A percentile compares a stretch with the other conserved stretches of the same genome.
These are phyloP conservation scores for Heliconius nattereri DNA, from an alignment of 1,140 invertebrate genomes.

Conservation along the genomic window DNA sequence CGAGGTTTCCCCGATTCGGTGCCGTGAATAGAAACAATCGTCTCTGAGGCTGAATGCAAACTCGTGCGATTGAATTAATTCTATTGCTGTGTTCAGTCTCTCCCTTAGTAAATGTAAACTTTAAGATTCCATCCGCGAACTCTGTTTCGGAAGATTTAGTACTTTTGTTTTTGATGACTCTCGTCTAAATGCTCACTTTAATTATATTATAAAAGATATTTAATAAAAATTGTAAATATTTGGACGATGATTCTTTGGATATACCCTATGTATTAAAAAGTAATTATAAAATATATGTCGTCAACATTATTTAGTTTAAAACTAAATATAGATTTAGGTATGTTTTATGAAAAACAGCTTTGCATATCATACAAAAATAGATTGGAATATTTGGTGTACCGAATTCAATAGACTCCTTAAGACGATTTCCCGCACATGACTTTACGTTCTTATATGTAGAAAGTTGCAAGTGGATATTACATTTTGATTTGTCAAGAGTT, in stretches of 20 bases:
- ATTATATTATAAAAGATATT: neutral
- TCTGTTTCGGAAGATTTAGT: slow-evolving; percentile 51
- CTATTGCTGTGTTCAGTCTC: slow-evolving; percentile 68
- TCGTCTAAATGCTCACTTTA: slow-evolving; percentile 30
- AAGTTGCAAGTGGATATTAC: neutral
- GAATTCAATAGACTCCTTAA: no score
- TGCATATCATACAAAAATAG: no score
- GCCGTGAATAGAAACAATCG: slow-evolving; percentile 70
- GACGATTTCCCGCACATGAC: no score
- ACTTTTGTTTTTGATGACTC: slow-evolving; percentile 45
- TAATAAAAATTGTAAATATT: neutral
- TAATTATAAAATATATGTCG: no score
- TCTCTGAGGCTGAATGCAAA: slow-evolving; percentile 68
- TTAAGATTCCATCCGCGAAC: slow-evolving; percentile 57
- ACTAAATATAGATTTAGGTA: no score
- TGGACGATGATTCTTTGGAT: no score
- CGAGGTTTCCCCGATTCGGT: slow-evolving; percentile 63
- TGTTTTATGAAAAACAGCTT: no score
- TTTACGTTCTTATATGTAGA: neutral
- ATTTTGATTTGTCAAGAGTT: slow-evolving; percentile 1
- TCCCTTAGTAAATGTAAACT: slow-evolving; percentile 64
- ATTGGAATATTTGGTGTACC: no score
- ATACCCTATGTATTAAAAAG: no score
- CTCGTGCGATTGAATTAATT: slow-evolving; percentile 77
- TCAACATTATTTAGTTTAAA: no score